Percentiles rank a stretch among this genome's conserved stretches.
These are phyloP conservation scores for Sorex fumeus DNA, from an alignment of 2,113 vertebrate genomes.

Conservation along the genomic window DNA sequence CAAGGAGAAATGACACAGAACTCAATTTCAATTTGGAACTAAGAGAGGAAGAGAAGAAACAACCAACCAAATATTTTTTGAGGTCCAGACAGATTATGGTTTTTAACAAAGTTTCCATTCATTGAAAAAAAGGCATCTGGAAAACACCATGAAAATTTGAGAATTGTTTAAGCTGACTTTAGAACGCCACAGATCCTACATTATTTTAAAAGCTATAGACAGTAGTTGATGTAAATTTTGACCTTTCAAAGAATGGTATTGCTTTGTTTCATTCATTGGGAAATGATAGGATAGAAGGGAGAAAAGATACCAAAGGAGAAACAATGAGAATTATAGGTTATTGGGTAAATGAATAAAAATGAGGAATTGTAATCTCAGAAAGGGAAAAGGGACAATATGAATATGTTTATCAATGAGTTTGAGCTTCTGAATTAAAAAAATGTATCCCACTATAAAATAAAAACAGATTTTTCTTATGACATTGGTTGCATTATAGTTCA, in stretches of 20 bases:
- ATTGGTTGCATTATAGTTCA: background rate
- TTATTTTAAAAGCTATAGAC: slow-evolving; percentile 47
- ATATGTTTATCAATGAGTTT: slow-evolving; percentile 55
- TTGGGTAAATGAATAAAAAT: slow-evolving; percentile 59
- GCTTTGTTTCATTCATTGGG: background rate
- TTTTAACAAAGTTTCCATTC: slow-evolving; percentile 77
- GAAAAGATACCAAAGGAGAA: slow-evolving; percentile 12
- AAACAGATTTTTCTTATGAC: slow-evolving; percentile 51
- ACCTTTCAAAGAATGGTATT: background rate
- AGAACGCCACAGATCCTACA: slow-evolving; percentile 13
- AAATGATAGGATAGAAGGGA: background rate
- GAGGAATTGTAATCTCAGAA: background rate
- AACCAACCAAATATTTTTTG: slow-evolving; percentile 81
- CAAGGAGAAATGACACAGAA: slow-evolving; percentile 79
- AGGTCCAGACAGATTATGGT: slow-evolving; percentile 67
- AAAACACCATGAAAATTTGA: slow-evolving; percentile 78
- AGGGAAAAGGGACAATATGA: background rate
- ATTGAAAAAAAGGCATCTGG: slow-evolving; percentile 78
- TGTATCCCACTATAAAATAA: slow-evolving; percentile 10
- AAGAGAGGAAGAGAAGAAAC: slow-evolving; percentile 69
- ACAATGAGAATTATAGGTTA: too few species aligned
- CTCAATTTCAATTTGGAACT: slow-evolving; percentile 84
- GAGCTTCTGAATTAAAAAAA: slow-evolving; percentile 58
- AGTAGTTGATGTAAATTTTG: slow-evolving; percentile 53
- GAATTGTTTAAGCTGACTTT: slow-evolving; percentile 77